Conservation (phyloP, 2,113 vertebrate genomes). For the Gymnogyps californianus region DNA sequence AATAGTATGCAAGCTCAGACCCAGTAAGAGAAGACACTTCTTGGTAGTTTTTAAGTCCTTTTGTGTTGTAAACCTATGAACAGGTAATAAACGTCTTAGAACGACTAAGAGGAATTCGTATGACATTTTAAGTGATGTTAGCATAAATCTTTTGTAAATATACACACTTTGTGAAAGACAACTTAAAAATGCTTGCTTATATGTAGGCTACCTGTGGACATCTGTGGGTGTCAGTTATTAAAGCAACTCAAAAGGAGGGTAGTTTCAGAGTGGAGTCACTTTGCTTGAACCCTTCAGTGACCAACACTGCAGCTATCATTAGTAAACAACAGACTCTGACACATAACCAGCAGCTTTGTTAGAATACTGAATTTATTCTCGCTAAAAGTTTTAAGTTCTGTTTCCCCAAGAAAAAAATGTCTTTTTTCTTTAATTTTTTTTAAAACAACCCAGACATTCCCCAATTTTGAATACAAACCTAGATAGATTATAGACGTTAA, state of each 20-base stretch:
- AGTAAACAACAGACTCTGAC: background rate
- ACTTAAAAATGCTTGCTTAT: background rate
- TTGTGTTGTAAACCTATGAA: background rate
- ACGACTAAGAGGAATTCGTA: background rate
- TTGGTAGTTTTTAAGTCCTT: background rate
- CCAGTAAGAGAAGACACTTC: background rate
- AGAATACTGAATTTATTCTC: background rate
- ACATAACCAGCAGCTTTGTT: background rate
- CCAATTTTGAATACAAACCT: background rate
- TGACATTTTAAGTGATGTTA: background rate
- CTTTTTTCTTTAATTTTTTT: background rate
- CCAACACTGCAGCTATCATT: background rate
- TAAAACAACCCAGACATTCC: rapidly evolving
- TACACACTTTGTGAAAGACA: background rate
- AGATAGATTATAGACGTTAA: background rate
- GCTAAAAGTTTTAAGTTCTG: background rate
- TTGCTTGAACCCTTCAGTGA: background rate
- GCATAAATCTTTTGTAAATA: background rate
- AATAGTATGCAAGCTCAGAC: background rate
- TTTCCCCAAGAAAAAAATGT: background rate
- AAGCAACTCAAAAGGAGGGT: background rate
- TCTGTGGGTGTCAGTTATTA: background rate
- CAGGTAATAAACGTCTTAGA: background rate
- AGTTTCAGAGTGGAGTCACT: background rate
- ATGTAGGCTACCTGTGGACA: background rate